Conservation (phyloP, 2,797 vertebrate genomes). For the Ispidina lecontei region DNA sequence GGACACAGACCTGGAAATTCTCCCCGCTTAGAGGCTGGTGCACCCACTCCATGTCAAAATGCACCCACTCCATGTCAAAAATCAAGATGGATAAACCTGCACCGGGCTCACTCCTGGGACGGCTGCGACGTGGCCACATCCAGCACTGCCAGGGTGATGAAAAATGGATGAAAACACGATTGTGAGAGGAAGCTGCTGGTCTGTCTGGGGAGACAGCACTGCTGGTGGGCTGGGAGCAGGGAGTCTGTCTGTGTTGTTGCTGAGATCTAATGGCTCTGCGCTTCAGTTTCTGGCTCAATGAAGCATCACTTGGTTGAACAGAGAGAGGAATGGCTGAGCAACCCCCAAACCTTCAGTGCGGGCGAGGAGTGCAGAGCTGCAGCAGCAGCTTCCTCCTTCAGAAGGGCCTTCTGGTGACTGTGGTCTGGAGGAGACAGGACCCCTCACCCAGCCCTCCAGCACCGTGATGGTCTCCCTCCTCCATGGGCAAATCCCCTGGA, state of each 20-base stretch:
- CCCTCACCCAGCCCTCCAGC: background rate
- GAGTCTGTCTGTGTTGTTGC: background rate
- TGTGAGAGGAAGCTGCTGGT: background rate
- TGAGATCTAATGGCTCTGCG: background rate
- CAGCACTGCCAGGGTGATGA: background rate
- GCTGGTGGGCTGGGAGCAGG: background rate
- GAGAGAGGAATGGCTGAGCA: background rate
- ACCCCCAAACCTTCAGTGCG: background rate
- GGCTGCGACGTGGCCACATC: fast-evolving
- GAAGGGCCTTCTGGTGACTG: background rate
- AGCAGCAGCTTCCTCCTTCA: background rate
- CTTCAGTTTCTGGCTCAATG: conserved; percentile 31
- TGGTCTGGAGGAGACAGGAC: background rate
- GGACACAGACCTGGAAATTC: fast-evolving
- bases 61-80: fast-evolving
- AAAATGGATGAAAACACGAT: background rate
- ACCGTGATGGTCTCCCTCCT: background rate
- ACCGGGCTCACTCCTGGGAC: background rate
- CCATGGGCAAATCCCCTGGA: background rate
- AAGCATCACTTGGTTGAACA: background rate
- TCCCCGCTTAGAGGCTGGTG: background rate
- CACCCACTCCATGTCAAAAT: fast-evolving
- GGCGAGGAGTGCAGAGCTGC: background rate
- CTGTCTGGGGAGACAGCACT: background rate
- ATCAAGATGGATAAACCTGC: fast-evolving